phyloP scores from a whole-genome alignment of 2,113 vertebrate genomes.

The Cyprinodon tularosa region DNA sequence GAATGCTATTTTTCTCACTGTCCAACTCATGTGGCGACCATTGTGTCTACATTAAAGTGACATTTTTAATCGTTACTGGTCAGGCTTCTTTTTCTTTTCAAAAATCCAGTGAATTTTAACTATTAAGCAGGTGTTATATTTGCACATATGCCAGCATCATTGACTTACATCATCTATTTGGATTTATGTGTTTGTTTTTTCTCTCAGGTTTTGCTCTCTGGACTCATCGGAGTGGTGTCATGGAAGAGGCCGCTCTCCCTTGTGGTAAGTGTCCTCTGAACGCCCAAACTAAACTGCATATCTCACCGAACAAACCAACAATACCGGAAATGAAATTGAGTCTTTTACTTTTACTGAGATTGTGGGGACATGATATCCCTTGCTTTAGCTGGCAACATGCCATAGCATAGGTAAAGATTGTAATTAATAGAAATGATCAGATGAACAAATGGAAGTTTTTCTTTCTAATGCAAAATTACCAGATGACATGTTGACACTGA shows the following conservation, averaged over 20 bases:
- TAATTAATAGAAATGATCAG: background rate
- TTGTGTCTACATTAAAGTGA: no score
- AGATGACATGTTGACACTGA: background rate
- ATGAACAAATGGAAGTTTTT: background rate
- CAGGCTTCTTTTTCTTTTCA: background rate
- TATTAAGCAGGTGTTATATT: conserved; percentile 5
- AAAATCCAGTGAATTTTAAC: no score
- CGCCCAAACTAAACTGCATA: conserved; percentile 30
- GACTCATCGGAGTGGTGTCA: conserved; percentile 95
- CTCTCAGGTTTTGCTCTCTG: conserved; percentile 93
- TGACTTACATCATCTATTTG: conserved; percentile 28
- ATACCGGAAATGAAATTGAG: conserved; percentile 12
- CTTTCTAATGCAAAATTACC: background rate
- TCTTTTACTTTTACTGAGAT: conserved; percentile 15
- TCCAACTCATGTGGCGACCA: no score
- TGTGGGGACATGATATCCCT: conserved; percentile 7
- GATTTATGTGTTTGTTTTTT: conserved; percentile 16
- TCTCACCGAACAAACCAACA: conserved; percentile 31
- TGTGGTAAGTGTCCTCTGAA: conserved; percentile 86
- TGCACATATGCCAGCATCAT: conserved; percentile 5
- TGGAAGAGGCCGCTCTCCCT: conserved; percentile 98
- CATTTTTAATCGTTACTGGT: no score
- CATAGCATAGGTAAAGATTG: background rate
- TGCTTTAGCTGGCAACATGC: conserved; percentile 2
- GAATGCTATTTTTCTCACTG: no score